Base-by-base conservation (phyloP, 2,888 invertebrate species). In the Chirona hameri region DNA sequence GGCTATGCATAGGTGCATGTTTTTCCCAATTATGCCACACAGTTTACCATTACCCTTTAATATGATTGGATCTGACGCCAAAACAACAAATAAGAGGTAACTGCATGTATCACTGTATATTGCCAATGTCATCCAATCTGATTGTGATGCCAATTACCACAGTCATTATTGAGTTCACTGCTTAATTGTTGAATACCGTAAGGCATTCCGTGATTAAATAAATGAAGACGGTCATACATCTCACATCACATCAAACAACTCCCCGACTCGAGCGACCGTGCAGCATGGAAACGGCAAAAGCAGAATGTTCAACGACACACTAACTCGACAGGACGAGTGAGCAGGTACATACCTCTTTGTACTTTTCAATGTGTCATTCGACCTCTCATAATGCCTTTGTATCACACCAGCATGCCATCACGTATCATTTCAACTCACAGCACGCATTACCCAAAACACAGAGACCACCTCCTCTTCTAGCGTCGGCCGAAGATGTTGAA, bases 401-500 rank as follows among this genome's bases (percentile, higher is more conserved):
- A 52, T 52, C 52, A 52, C 52, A 52, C 18, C 12, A 12, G 12
- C 52, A 52, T 18, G 1, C 52, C 52, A 52, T 52, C 52, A 52
- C 12, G 7, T 39, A 39, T 39, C 39, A 39, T 12, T 18, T 18
- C 52, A 4, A 52, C 2, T 52, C 65, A 27, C 65, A 65, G 65
- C 65, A 14, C 65, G n/a, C 65, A 65, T 65, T 10, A 65, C 65
- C 24, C 27, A 12, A 27, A 27, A n/a, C 65, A 12, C 65, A 10
- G 14, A n/a, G 12, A 57, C 21, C 5, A 2, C 10, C 1, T n/a
- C n/a, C 3, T n/a, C n/a, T n/a, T 10, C 65, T 65, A 65, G 27
- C 65, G n/a, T 24, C 76, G n/a, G 15, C 72, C 39, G 46, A 76
- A 76, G 76, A 76, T 76, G 39, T 24, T 76, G 76, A 52, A 52